phyloP scores from a whole-genome alignment of 2,113 vertebrate species.

The Lonchura striata region DNA sequence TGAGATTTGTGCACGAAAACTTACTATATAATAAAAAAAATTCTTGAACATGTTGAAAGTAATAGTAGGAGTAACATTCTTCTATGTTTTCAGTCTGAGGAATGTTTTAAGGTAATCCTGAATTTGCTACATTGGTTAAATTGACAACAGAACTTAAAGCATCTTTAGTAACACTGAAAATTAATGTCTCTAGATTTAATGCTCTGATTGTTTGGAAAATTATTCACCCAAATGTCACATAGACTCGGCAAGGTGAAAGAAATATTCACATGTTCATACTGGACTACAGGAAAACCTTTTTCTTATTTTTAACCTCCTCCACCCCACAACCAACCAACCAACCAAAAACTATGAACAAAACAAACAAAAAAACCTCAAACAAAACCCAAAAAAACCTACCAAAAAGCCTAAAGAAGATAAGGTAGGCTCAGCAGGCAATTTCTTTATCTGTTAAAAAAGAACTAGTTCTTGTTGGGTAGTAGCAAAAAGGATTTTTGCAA shows the following conservation, averaged over 20 bases:
- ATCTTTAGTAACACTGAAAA: not conserved
- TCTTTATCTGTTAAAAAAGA: not conserved
- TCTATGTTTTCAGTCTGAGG: not conserved
- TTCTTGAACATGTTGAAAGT: not conserved
- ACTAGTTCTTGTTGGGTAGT: not conserved
- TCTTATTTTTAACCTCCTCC: not conserved
- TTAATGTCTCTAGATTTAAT: not conserved
- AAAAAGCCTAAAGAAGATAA: not conserved
- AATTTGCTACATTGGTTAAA: not conserved
- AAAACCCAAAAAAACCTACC: rapidly evolving
- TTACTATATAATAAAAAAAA: not conserved
- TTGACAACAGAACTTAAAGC: not conserved
- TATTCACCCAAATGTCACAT: not conserved
- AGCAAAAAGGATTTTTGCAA: not conserved
- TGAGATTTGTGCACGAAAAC: not conserved
- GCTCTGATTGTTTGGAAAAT: not conserved
- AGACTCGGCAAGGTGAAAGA: not conserved
- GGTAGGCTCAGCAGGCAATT: not conserved
- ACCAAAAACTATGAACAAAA: not conserved
- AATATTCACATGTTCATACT: not conserved
- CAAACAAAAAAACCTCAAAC: not conserved
- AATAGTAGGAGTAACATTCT: not conserved
- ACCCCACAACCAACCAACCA: not conserved
- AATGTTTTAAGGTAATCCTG: not conserved
- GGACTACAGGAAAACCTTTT: not conserved